Evolutionary conservation across 2,797 vertebrate genomes (phyloP).

Genomic region (Pogoniulus pusillus): DNA sequence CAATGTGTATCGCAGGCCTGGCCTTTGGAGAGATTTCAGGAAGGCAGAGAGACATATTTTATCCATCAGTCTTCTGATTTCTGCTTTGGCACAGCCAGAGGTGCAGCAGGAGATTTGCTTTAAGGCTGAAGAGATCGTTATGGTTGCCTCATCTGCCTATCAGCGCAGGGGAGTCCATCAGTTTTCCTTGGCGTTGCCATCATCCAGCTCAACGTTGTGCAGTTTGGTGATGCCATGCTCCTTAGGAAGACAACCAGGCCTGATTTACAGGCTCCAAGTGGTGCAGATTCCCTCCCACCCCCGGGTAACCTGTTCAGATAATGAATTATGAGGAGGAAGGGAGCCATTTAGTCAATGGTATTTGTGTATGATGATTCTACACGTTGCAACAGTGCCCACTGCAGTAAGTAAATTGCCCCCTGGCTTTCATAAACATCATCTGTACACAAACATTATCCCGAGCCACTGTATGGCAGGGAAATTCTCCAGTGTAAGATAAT

Average conservation of each 20-base stretch:
- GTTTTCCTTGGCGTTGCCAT: background rate
- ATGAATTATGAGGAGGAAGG: slow-evolving; percentile 55
- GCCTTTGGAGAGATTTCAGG: background rate
- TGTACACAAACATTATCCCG: slow-evolving; percentile 66
- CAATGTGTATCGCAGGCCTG: background rate
- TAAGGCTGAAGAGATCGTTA: background rate
- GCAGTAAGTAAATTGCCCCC: slow-evolving; percentile 58
- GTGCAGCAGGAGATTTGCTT: background rate
- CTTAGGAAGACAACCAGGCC: background rate
- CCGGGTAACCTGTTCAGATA: background rate
- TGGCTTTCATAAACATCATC: slow-evolving; percentile 70
- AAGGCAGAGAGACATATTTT: background rate
- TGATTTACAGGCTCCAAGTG: slow-evolving; percentile 18
- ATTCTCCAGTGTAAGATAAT: slow-evolving; percentile 67
- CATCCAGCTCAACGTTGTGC: background rate
- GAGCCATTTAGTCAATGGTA: slow-evolving; percentile 47
- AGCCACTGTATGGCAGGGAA: slow-evolving; percentile 30
- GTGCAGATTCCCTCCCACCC: slow-evolving; percentile 4
- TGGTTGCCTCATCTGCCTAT: background rate
- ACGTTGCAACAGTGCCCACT: slow-evolving; percentile 32
- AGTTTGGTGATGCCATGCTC: rapidly evolving
- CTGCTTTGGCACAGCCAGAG: background rate
- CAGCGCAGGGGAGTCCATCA: rapidly evolving
- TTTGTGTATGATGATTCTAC: slow-evolving; percentile 58
- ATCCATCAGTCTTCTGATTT: background rate